A percentile compares a stretch with the other conserved stretches of the same genome.
These are phyloP conservation scores for Eurois occulta DNA, from an alignment of 2,888 invertebrate genomes.

Conservation along the genomic window DNA sequence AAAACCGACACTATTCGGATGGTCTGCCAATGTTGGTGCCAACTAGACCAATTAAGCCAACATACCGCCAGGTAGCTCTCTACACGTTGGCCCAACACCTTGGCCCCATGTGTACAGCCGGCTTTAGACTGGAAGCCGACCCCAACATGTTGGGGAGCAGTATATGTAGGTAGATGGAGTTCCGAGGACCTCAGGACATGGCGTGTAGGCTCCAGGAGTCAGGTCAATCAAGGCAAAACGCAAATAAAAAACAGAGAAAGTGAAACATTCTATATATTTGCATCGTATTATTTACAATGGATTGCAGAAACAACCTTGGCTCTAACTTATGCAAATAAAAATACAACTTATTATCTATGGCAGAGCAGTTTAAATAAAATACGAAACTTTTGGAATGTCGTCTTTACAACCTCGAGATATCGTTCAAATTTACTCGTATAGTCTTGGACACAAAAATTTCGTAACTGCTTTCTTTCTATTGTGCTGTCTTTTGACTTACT, in stretches of 20 bases:
- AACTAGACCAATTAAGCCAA: too few relatives aligned
- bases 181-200: neutral
- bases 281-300: constrained; percentile 57
- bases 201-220: neutral
- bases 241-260: constrained; percentile 41
- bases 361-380: constrained; percentile 19
- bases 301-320: constrained; percentile 50
- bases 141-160: too few relatives aligned
- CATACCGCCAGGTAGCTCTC: too few relatives aligned
- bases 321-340: constrained; percentile 62
- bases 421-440: neutral
- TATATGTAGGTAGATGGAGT: neutral
- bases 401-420: neutral
- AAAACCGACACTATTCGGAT: too few relatives aligned
- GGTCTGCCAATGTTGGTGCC: too few relatives aligned
- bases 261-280: constrained; percentile 63
- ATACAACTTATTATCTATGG: constrained; percentile 54
- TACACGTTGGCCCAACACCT: too few relatives aligned
- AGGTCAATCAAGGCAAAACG: neutral
- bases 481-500: neutral
- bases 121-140: too few relatives aligned
- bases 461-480: constrained; percentile 5
- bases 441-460: constrained; percentile 14
- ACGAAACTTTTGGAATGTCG: constrained; percentile 20
- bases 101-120: too few relatives aligned